Evolutionary conservation across 2,888 invertebrate species (phyloP).

Genomic region (Heliconius ethilla): DNA sequence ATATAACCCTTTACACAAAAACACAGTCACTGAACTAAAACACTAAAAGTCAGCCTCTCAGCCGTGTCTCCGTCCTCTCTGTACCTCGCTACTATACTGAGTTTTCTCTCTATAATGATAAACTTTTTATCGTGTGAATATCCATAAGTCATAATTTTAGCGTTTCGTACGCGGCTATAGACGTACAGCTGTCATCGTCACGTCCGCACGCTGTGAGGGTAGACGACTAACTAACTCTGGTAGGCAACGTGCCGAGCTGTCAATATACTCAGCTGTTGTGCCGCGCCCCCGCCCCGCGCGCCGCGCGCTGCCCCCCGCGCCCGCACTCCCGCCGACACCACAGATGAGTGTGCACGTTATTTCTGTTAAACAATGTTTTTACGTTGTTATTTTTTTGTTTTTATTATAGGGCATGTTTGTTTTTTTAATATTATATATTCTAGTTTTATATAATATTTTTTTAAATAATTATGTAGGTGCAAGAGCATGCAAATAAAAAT

Average conservation of each 20-base stretch:
- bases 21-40: constrained; percentile 78
- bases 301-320: constrained; percentile 54
- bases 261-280: constrained; percentile 85
- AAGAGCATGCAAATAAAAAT: too few species aligned
- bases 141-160: constrained; percentile 82
- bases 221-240: constrained; percentile 81
- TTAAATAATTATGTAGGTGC: too few species aligned
- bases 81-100: constrained; percentile 79
- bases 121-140: constrained; percentile 74
- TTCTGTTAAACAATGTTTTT: constrained; percentile 10
- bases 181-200: constrained; percentile 64
- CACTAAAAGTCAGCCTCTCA: constrained; percentile 72
- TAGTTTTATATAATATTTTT: too few species aligned
- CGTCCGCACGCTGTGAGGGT: constrained; percentile 75
- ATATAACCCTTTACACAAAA: constrained; percentile 61
- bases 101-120: constrained; percentile 74
- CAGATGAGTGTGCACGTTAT: constrained; percentile 35
- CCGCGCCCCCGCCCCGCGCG: constrained; percentile 59
- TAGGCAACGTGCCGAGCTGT: constrained; percentile 79
- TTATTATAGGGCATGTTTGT: background rate
- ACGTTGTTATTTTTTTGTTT: background rate
- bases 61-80: constrained; percentile 74
- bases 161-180: constrained; percentile 74
- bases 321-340: constrained; percentile 57
- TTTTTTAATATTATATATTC: too few species aligned